Conservation (phyloP, 2,113 vertebrate species). For the Solenodon paradoxus region DNA sequence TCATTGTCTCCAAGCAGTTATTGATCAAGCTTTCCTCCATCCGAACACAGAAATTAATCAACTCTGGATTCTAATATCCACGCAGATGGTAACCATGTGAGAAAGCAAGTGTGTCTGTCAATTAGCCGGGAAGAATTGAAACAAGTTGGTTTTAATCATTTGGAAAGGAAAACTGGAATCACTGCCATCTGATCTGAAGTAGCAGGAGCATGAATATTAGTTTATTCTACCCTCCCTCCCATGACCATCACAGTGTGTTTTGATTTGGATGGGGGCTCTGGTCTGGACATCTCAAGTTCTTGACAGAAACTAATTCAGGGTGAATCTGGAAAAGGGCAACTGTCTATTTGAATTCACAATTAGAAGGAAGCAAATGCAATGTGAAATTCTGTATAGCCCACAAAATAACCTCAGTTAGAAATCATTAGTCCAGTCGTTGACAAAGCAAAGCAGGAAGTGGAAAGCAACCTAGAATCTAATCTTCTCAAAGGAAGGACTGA, state of each 20-base stretch:
- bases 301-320: slow-evolving; percentile 13
- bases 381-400: not conserved
- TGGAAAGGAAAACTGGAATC: slow-evolving; percentile 28
- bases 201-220: not conserved
- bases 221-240: not conserved
- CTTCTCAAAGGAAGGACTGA: not conserved
- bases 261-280: not conserved
- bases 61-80: not conserved
- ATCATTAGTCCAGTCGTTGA: not conserved
- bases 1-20: not conserved
- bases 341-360: not conserved
- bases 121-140: slow-evolving; percentile 13
- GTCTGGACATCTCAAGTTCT: not conserved
- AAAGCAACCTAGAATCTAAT: not conserved
- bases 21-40: not conserved
- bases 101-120: not conserved
- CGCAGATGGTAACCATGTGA: not conserved
- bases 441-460: not conserved
- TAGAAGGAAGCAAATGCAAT: slow-evolving; percentile 20
- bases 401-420: not conserved
- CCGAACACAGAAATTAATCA: slow-evolving; percentile 3
- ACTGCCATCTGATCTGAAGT: not conserved
- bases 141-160: slow-evolving; percentile 33
- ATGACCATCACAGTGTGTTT: not conserved
- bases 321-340: not conserved